phyloP scores from a whole-genome alignment of 2,797 vertebrate genomes.

The Acomys russatus region DNA sequence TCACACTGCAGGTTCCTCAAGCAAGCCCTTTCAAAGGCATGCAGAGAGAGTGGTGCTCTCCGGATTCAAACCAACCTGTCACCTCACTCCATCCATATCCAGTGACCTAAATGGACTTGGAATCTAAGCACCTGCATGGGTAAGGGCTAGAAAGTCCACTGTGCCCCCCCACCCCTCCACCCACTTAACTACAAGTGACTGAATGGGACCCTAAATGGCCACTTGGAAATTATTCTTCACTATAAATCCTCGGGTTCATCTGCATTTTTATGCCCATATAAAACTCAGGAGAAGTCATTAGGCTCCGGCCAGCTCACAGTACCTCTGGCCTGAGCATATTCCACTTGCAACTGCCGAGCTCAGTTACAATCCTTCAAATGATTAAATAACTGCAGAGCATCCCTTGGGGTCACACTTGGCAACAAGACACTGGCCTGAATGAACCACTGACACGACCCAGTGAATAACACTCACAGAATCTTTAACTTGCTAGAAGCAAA shows the following conservation, averaged over 20 bases:
- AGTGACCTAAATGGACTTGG: neutral
- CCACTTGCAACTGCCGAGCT: slow-evolving; percentile 36
- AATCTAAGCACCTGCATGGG: neutral
- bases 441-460: slow-evolving; percentile 60
- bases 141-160: accelerated
- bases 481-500: slow-evolving; percentile 63
- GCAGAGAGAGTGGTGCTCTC: neutral
- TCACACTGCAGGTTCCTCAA: neutral
- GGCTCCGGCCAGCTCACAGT: slow-evolving; percentile 40
- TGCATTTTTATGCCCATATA: slow-evolving; percentile 63
- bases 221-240: slow-evolving; percentile 43
- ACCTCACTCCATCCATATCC: neutral
- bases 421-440: slow-evolving; percentile 71
- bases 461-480: slow-evolving; percentile 21
- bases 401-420: slow-evolving; percentile 75
- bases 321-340: slow-evolving; percentile 36
- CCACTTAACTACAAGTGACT: neutral
- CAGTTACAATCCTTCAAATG: slow-evolving; percentile 63
- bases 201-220: neutral
- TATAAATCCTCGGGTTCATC: slow-evolving; percentile 43
- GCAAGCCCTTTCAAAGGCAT: neutral
- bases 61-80: neutral
- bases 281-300: slow-evolving; percentile 64
- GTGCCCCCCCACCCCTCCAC: neutral
- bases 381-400: slow-evolving; percentile 67